A percentile compares a stretch with the other conserved stretches of the same genome.
phyloP scores from a whole-genome alignment of 2,888 invertebrate genomes.

The Matsumyia berberina region DNA sequence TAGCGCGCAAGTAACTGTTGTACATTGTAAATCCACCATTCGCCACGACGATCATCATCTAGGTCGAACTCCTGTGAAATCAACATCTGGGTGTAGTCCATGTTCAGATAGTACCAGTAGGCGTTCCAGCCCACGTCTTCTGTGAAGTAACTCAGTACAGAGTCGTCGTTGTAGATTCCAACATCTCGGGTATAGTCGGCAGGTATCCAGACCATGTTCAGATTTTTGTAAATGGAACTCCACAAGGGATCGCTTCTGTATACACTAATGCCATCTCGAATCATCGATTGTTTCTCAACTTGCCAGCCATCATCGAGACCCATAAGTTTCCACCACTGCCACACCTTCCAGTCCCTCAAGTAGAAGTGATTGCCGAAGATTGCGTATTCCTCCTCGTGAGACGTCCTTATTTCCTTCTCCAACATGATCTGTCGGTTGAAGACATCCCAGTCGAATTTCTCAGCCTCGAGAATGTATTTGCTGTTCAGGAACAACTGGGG shows the following conservation, averaged over 20 bases:
- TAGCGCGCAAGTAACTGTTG: conserved; percentile 90
- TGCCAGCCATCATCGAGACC: conserved; percentile 81
- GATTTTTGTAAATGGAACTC: conserved; percentile 76
- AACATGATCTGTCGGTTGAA: conserved; percentile 80
- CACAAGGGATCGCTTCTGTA: conserved; percentile 79
- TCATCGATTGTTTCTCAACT: conserved; percentile 78
- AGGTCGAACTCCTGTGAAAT: conserved; percentile 86
- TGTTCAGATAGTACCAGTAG: conserved; percentile 87
- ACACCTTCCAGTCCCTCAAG: conserved; percentile 81
- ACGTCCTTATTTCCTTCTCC: conserved; percentile 83
- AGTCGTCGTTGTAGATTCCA: conserved; percentile 85
- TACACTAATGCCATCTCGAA: conserved; percentile 79
- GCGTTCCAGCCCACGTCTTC: conserved; percentile 89
- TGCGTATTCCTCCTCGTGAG: conserved; percentile 80
- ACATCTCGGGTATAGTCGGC: conserved; percentile 87
- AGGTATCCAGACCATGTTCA: conserved; percentile 81
- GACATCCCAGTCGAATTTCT: conserved; percentile 77
- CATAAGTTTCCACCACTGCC: conserved; percentile 82
- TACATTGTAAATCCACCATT: conserved; percentile 87
- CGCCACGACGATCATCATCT: conserved; percentile 87
- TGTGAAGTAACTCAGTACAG: conserved; percentile 88
- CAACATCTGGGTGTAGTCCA: conserved; percentile 88
- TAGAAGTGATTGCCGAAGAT: conserved; percentile 62
- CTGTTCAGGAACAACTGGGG: conserved; percentile 87
- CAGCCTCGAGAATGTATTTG: conserved; percentile 84